A percentile compares a stretch with the other conserved stretches of the same genome.
phyloP scores from a whole-genome alignment of 1,140 invertebrate genomes.

The Meloidogyne exigua region DNA sequence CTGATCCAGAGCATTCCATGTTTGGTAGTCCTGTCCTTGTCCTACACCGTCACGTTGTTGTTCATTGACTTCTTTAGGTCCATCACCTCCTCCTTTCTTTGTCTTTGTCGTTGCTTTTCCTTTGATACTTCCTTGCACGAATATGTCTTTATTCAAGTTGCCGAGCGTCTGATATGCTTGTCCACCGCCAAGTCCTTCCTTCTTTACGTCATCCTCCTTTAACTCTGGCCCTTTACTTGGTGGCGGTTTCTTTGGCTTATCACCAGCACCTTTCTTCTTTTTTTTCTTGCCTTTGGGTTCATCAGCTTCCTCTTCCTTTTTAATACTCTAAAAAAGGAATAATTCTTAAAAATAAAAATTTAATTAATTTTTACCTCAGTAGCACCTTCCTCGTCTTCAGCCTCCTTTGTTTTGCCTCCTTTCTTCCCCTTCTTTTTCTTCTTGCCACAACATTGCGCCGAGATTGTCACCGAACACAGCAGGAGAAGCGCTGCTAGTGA shows the following conservation, averaged over 20 bases:
- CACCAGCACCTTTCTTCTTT: not conserved
- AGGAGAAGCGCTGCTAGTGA: not conserved
- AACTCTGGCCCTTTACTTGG: not conserved
- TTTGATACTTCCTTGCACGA: not conserved
- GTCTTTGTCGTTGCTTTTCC: not conserved
- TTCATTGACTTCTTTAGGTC: not conserved
- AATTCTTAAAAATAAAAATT: not conserved
- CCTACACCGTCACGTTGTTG: not conserved
- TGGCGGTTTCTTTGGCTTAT: not conserved
- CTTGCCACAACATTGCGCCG: not conserved
- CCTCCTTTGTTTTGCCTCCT: not conserved
- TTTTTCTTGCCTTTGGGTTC: slow-evolving; percentile 4
- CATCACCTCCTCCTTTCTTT: not conserved
- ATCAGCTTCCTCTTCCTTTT: not conserved
- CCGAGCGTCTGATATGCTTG: not conserved
- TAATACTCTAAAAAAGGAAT: not conserved
- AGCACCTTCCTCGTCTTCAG: not conserved
- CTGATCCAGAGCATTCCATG: not conserved
- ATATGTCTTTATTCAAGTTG: not conserved
- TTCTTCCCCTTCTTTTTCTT: not conserved
- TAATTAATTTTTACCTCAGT: not conserved
- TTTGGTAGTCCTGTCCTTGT: not conserved
- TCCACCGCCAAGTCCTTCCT: not conserved
- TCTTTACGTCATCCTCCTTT: not conserved
- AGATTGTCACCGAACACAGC: not conserved